Conservation (phyloP, 1,140 invertebrate genomes). For the Tetragnatha versicolor region DNA sequence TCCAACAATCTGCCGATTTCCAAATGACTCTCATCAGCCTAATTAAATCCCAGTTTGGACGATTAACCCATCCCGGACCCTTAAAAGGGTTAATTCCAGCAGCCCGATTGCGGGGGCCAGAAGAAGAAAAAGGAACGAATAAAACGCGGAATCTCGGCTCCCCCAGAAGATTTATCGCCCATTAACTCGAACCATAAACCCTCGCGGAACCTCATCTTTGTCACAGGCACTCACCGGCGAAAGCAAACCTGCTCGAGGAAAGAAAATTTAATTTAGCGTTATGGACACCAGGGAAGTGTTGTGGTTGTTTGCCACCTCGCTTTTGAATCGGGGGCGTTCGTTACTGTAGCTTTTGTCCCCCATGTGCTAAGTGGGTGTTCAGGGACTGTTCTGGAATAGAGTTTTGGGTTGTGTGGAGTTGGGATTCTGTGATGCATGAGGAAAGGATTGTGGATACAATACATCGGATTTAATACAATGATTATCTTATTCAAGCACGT, state of each 20-base stretch:
- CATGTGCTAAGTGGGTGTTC: too few species aligned
- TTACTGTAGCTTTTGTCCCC: too few species aligned
- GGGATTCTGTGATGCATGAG: too few species aligned
- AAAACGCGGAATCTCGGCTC: constrained; percentile 41
- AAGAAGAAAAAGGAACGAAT: constrained; percentile 17
- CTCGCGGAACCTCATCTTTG: constrained; percentile 31
- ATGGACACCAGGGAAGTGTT: constrained; percentile 8
- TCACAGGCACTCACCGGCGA: constrained; percentile 27
- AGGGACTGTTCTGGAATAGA: too few species aligned
- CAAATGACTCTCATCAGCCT: constrained; percentile 22
- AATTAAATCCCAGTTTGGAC: constrained; percentile 34
- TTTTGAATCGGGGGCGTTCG: too few species aligned
- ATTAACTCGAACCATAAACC: constrained; percentile 53
- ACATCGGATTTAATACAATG: too few species aligned
- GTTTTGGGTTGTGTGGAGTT: too few species aligned
- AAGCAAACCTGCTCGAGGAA: constrained; percentile 20
- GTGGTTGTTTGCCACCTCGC: too few species aligned
- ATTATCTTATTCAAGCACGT: too few species aligned
- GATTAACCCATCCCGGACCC: constrained; percentile 1
- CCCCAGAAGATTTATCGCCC: constrained; percentile 44
- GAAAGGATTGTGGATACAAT: too few species aligned
- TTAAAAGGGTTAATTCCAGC: constrained; percentile 38
- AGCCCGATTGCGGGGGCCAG: background rate
- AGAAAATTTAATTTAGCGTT: background rate
- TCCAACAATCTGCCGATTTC: background rate